Evolutionary conservation across 2,113 vertebrate species (phyloP).

Genomic region (Sorex fumeus): DNA sequence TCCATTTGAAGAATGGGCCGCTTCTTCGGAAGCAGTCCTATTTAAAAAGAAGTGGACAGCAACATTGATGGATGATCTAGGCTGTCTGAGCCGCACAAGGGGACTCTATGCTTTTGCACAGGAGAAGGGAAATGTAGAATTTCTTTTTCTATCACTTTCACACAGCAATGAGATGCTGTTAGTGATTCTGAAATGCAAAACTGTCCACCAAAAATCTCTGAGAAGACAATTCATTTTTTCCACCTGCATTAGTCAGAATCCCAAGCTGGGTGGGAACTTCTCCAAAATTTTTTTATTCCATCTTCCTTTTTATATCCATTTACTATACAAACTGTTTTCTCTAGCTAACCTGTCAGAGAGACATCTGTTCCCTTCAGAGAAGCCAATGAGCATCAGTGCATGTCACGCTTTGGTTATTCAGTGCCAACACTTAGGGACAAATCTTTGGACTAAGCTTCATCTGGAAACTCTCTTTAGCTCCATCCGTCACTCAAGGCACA

Average conservation of each 20-base stretch:
- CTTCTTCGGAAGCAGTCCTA: constrained; percentile 80
- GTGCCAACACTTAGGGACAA: constrained; percentile 43
- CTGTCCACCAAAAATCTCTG: constrained; percentile 79
- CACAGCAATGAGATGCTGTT: constrained; percentile 85
- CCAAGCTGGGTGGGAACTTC: constrained; percentile 64
- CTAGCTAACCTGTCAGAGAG: constrained; percentile 79
- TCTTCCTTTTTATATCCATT: constrained; percentile 72
- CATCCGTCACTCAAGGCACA: not conserved
- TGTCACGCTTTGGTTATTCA: constrained; percentile 61
- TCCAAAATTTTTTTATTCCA: constrained; percentile 78
- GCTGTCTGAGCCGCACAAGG: constrained; percentile 84
- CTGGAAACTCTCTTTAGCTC: constrained; percentile 32
- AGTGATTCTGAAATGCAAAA: constrained; percentile 80
- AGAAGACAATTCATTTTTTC: constrained; percentile 78
- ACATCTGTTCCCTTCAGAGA: constrained; percentile 77
- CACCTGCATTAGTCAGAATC: constrained; percentile 62
- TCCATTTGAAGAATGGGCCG: constrained; percentile 72
- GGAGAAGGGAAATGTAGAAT: constrained; percentile 72
- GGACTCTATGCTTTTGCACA: constrained; percentile 84
- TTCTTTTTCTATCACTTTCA: constrained; percentile 82
- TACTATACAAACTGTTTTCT: constrained; percentile 74
- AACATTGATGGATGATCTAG: constrained; percentile 84
- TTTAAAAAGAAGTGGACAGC: constrained; percentile 79
- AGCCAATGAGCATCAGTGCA: constrained; percentile 46
- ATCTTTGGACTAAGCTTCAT: constrained; percentile 22